A percentile compares a stretch with the other conserved stretches of the same genome.
phyloP scores from a whole-genome alignment of 2,888 invertebrate species.

The Syritta pipiens region DNA sequence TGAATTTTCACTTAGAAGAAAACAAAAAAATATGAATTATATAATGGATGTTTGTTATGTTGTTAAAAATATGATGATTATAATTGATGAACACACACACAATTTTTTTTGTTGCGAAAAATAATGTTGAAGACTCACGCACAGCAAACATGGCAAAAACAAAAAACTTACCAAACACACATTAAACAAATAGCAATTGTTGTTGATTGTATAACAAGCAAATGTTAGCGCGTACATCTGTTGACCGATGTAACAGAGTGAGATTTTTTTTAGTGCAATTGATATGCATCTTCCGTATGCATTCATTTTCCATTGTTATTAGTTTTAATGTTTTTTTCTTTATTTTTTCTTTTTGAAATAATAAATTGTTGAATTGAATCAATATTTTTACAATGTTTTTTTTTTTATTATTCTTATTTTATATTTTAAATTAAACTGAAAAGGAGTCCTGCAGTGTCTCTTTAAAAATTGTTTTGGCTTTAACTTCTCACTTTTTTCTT shows the following conservation, averaged over 20 bases:
- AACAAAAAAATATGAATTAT: slow-evolving; percentile 33
- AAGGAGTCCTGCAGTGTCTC: slow-evolving; percentile 5
- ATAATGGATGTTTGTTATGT: slow-evolving; percentile 32
- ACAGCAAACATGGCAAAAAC: slow-evolving; percentile 15
- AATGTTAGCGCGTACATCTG: slow-evolving; percentile 16
- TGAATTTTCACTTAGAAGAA: slow-evolving; percentile 33
- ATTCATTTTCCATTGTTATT: slow-evolving; percentile 62
- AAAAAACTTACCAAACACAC: slow-evolving; percentile 19
- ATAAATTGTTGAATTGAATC: slow-evolving; percentile 66
- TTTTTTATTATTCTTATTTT: not conserved
- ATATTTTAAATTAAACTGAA: not conserved
- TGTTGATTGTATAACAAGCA: slow-evolving; percentile 30
- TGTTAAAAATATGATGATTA: not conserved
- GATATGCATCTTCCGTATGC: slow-evolving; percentile 39
- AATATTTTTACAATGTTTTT: too few species aligned
- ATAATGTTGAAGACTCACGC: slow-evolving; percentile 12
- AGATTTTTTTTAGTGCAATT: slow-evolving; percentile 56
- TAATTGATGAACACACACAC: not conserved
- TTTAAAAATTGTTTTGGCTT: too few species aligned
- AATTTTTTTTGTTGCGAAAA: too few species aligned
- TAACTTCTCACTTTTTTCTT: too few species aligned
- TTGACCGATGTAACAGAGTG: slow-evolving; percentile 33
- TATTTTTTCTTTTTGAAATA: slow-evolving; percentile 53
- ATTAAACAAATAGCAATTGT: slow-evolving; percentile 41
- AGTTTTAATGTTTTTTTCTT: slow-evolving; percentile 42